Evolutionary conservation across 2,113 vertebrate genomes (phyloP).

Genomic region (Tachysurus vachellii): DNA sequence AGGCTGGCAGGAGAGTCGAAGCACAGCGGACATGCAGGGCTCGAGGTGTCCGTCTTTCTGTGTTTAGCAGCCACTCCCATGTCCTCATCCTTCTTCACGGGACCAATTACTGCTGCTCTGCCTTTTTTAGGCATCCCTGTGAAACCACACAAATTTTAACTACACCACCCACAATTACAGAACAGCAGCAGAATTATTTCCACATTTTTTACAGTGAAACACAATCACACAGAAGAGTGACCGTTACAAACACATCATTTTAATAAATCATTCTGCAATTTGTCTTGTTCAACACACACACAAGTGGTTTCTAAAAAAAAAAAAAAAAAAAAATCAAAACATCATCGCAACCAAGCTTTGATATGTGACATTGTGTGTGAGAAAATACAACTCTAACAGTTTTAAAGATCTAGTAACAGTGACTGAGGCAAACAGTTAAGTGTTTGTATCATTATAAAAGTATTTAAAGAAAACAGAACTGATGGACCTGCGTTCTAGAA

Average conservation of each 20-base stretch:
- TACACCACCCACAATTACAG: no score
- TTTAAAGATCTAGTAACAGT: constrained; percentile 8
- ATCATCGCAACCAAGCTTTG: not conserved
- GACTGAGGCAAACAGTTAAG: not conserved
- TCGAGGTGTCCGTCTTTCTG: constrained; percentile 55
- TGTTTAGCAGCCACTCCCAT: constrained; percentile 63
- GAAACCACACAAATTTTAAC: no score
- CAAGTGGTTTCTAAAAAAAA: not conserved
- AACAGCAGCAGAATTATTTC: no score
- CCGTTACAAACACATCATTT: constrained; percentile 22
- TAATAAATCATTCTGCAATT: constrained; percentile 7
- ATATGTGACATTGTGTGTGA: constrained; percentile 1
- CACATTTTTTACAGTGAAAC: not conserved
- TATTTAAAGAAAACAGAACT: constrained; percentile 24
- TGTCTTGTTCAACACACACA: not conserved
- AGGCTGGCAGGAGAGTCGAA: constrained; percentile 76
- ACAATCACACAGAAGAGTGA: not conserved
- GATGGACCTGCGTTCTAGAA: constrained; percentile 12
- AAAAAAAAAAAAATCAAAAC: not conserved
- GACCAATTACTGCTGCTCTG: constrained; percentile 42
- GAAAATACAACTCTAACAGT: not conserved
- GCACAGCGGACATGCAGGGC: constrained; percentile 48
- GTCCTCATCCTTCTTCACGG: constrained; percentile 38
- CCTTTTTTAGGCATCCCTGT: constrained; percentile 78
- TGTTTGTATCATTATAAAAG: not conserved